Evolutionary conservation across 2,113 vertebrate genomes (phyloP).

Genomic region (Abramis brama): DNA sequence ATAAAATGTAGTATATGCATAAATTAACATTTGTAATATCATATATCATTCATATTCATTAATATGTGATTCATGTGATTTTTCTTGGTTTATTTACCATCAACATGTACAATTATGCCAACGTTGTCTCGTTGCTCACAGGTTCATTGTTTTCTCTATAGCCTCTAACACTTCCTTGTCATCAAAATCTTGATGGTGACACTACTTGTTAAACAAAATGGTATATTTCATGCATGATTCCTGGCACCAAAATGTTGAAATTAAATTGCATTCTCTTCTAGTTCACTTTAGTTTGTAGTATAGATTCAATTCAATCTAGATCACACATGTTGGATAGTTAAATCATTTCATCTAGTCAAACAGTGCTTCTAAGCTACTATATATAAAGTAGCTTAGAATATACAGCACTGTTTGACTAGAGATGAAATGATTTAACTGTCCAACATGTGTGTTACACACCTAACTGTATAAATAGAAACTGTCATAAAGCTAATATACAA

Average conservation of each 20-base stretch:
- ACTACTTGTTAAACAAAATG: too few species aligned
- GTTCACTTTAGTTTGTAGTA: too few species aligned
- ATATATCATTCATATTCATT: background rate
- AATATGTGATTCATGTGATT: background rate
- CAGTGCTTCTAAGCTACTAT: background rate
- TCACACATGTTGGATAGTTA: background rate
- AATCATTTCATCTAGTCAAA: conserved; percentile 2
- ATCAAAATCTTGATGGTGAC: too few species aligned
- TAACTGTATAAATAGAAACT: background rate
- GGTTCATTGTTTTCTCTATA: background rate
- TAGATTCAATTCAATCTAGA: background rate
- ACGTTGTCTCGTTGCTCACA: background rate
- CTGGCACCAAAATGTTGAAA: background rate
- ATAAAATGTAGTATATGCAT: too few species aligned
- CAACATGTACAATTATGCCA: background rate
- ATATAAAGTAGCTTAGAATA: too few species aligned
- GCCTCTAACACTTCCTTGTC: too few species aligned
- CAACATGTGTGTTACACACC: too few species aligned
- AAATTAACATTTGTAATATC: background rate
- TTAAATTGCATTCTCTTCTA: background rate
- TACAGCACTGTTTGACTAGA: too few species aligned
- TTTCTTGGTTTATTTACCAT: background rate
- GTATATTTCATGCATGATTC: background rate
- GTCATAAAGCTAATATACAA: background rate
- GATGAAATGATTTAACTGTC: too few species aligned